phyloP scores from a whole-genome alignment of 2,888 invertebrate species.

The Automeris io region DNA sequence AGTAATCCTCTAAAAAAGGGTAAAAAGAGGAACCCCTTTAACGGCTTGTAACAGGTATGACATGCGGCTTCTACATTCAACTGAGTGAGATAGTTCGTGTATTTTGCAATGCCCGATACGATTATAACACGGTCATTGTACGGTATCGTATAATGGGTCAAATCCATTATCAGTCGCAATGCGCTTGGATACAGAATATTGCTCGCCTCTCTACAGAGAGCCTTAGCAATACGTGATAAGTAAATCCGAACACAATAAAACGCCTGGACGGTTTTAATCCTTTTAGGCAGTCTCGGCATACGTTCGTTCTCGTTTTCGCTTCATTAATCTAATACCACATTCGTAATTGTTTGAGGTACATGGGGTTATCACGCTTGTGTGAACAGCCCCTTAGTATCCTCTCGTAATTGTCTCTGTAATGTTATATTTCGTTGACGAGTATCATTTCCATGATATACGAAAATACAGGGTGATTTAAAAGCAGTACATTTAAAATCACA shows the following conservation, averaged over 20 bases:
- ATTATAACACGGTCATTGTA: too few relatives aligned
- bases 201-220: neutral
- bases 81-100: too few relatives aligned
- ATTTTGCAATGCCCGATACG: too few relatives aligned
- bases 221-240: slow-evolving; percentile 14
- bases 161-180: neutral
- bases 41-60: too few relatives aligned
- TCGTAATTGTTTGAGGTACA: slow-evolving; percentile 38
- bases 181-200: neutral
- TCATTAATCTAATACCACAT: slow-evolving; percentile 54
- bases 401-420: slow-evolving; percentile 5
- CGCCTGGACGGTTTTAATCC: slow-evolving; percentile 52
- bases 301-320: slow-evolving; percentile 53
- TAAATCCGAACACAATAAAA: slow-evolving; percentile 56
- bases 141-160: too few relatives aligned
- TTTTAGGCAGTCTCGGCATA: slow-evolving; percentile 41
- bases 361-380: neutral
- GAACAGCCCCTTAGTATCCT: slow-evolving; percentile 3
- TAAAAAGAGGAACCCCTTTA: too few relatives aligned
- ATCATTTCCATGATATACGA: too few relatives aligned
- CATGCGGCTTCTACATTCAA: too few relatives aligned
- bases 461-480: too few relatives aligned
- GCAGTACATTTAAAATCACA: too few relatives aligned
- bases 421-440: neutral
- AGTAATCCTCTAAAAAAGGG: too few relatives aligned